phyloP scores from a whole-genome alignment of 2,888 invertebrate species.

The Liposcelis brunnea region DNA sequence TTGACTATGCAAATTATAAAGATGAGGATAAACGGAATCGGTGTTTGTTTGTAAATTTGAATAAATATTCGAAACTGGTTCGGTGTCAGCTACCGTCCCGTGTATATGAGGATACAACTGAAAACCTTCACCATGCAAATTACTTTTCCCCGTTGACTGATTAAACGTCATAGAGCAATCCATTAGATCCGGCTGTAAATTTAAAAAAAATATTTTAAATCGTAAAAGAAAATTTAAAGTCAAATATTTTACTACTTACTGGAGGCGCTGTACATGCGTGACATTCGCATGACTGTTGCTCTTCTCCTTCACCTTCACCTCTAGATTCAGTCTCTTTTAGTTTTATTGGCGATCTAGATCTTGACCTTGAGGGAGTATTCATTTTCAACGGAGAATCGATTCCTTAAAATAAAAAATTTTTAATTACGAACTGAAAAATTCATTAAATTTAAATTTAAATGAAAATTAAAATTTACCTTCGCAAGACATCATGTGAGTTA shows the following conservation, averaged over 20 bases:
- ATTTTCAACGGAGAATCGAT: too few species aligned
- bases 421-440: neutral
- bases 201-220: neutral
- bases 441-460: neutral
- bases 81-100: conserved; percentile 14
- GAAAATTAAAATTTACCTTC: neutral
- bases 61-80: neutral
- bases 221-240: neutral
- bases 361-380: neutral
- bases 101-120: conserved; percentile 20
- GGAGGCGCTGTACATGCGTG: conserved; percentile 19
- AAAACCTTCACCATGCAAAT: conserved; percentile 17
- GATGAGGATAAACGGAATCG: too few species aligned
- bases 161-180: conserved; percentile 15
- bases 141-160: conserved; percentile 5
- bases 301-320: conserved; percentile 13
- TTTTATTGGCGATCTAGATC: conserved; percentile 11
- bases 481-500: conserved; percentile 18
- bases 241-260: conserved; percentile 6
- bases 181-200: conserved; percentile 16
- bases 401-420: neutral
- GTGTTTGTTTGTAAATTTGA: too few species aligned
- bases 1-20: too few species aligned
- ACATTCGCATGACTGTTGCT: conserved; percentile 19
- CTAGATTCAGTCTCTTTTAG: conserved; percentile 11